Evolutionary conservation across 2,888 invertebrate species (phyloP), one percentile per base, ranked within the genome.

Genomic region (Melanchra persicariae): DNA sequence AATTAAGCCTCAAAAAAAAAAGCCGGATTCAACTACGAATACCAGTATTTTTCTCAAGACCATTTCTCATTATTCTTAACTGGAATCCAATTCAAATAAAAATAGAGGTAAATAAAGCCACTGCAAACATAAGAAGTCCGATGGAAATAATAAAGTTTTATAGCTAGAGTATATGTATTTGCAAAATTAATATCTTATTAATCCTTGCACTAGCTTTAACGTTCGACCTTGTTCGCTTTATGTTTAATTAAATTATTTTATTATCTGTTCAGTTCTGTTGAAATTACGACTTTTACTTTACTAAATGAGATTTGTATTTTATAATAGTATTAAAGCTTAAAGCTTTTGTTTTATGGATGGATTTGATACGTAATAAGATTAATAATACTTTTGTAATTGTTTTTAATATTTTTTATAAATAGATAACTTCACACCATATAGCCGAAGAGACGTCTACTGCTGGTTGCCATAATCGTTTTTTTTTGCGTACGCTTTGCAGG

Each of bases 181-280:
- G 49, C 12, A 51, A 60, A 59, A 60, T 72, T 47, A 59, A 62
- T 62, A 59, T 34, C n/a, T n/a, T n/a, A n/a, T n/a, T n/a, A n/a
- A n/a, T n/a, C 6, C 22, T 70, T 47, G 12, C 22, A 62, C 51
- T 70, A 70, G 37, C 22, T 1, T 57, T 40, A 19, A 45, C 19
- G 34, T 24, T 17, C 12, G 52, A 63, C 59, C 59, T 63, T 45
- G 26, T 34, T 45, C 26, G 57, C 58, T 43, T 63, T 75, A 55
- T 63, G 26, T 74, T 49, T 73, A n/a, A 73, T 75, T 63, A 54
- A 59, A 74, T 75, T n/a, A 79, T 63, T 59, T 52, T 62, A 72
- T 40, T 70, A 52, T 71, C 49, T 26, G n/a, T 40, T 47, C 37
- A 12, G 52, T 60, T 58, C 26, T 17, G 52, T 49, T 62, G 19